A percentile compares a stretch with the other conserved stretches of the same genome.
Evolutionary conservation across 1,140 invertebrate species (phyloP).

Genomic region (Drosophila baimaii): DNA sequence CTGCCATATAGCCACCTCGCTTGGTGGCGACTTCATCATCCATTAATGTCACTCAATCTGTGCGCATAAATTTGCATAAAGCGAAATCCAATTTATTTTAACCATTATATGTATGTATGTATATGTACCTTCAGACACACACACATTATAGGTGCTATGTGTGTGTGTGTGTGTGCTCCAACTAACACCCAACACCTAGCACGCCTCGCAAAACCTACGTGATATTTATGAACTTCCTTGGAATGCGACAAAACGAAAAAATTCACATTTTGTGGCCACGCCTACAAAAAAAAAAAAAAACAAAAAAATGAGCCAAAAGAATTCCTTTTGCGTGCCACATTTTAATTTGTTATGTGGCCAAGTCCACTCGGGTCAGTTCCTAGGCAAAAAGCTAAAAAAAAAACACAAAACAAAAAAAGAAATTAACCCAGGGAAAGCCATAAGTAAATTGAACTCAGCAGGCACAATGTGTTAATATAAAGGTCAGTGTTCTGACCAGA

Average conservation of each 20-base stretch:
- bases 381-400: background rate
- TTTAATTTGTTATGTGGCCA: conserved; percentile 65
- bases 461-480: conserved; percentile 8
- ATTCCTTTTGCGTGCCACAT: conserved; percentile 61
- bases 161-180: background rate
- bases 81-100: conserved; percentile 75
- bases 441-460: background rate
- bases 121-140: background rate
- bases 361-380: conserved; percentile 10
- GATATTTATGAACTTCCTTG: conserved; percentile 28
- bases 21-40: conserved; percentile 75
- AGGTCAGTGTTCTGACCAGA: conserved; percentile 1
- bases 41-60: conserved; percentile 82
- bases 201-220: conserved; percentile 2
- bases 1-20: conserved; percentile 29
- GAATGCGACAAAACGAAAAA: conserved; percentile 32
- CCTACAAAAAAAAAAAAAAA: background rate
- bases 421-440: conserved; percentile 18
- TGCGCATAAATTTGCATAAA: conserved; percentile 82
- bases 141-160: too few relatives aligned
- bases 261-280: conserved; percentile 49
- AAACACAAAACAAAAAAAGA: background rate
- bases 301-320: background rate
- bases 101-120: conserved; percentile 34
- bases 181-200: conserved; percentile 19